Evolutionary conservation across 35 echinoderm and acorn worm species (phyloP).

Genomic region (Apostichopus californicus): DNA sequence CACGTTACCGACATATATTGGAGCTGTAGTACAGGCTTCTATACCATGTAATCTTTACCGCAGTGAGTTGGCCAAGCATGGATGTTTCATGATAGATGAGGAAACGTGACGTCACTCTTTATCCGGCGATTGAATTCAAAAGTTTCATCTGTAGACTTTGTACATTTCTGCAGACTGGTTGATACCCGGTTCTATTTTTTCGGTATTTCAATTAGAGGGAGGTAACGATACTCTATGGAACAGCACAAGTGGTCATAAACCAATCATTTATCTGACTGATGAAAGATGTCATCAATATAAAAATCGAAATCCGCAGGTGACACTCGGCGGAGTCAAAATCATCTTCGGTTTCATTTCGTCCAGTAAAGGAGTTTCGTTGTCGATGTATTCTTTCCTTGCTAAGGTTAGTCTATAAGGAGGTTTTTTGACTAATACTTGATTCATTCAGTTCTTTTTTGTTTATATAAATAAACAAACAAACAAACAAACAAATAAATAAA

Average conservation of each 20-base stretch:
- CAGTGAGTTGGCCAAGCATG: no score
- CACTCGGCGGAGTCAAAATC: background rate
- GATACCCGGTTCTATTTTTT: no score
- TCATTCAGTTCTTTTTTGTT: background rate
- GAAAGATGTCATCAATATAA: conserved; percentile 13
- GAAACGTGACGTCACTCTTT: no score
- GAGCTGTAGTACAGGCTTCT: no score
- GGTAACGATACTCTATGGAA: background rate
- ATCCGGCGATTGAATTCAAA: no score
- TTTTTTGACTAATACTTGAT: conserved; percentile 7
- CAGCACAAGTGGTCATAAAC: conserved; percentile 1
- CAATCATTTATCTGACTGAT: conserved; percentile 13
- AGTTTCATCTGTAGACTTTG: no score
- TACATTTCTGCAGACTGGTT: no score
- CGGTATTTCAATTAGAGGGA: background rate
- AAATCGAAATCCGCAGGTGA: conserved; percentile 11
- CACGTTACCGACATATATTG: no score
- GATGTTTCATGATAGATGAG: no score
- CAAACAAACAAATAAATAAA: no score
- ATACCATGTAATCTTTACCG: no score
- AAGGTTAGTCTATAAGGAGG: background rate
- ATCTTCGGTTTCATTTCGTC: conserved; percentile 5
- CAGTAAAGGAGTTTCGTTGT: background rate
- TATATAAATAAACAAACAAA: no score
- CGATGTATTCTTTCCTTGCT: background rate